These are phyloP conservation scores for Julus scandinavius DNA, from an alignment of 2,888 invertebrate genomes.

Conservation along the genomic window DNA sequence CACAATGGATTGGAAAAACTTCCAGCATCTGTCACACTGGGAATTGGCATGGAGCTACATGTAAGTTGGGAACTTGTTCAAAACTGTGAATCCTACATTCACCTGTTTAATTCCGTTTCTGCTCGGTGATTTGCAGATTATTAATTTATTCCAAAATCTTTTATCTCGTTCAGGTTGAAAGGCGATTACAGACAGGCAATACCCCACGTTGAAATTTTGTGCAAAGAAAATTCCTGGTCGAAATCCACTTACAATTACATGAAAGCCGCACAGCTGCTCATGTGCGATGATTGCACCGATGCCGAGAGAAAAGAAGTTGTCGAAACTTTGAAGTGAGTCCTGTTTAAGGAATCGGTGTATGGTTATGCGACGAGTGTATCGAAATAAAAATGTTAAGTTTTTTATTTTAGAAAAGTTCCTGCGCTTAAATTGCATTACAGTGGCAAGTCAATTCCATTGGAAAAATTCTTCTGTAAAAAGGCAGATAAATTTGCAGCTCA, in stretches of 20 bases:
- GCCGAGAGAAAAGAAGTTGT: slow-evolving; percentile 72
- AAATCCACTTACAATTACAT: slow-evolving; percentile 91
- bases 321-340: slow-evolving; percentile 74
- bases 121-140: neutral
- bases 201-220: slow-evolving; percentile 31
- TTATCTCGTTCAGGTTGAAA: neutral
- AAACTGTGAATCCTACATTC: neutral
- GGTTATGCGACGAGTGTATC: neutral
- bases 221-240: slow-evolving; percentile 76
- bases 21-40: slow-evolving; percentile 44
- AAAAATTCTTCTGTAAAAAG: slow-evolving; percentile 93
- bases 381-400: neutral
- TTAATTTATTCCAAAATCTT: neutral
- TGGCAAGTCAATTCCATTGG: slow-evolving; percentile 96
- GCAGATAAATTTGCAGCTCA: slow-evolving; percentile 82
- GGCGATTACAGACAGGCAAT: slow-evolving; percentile 36
- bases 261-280: slow-evolving; percentile 83
- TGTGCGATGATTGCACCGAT: slow-evolving; percentile 71
- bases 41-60: slow-evolving; percentile 51
- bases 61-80: slow-evolving; percentile 36
- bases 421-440: slow-evolving; percentile 72
- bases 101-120: neutral
- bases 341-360: neutral
- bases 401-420: slow-evolving; percentile 51
- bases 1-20: slow-evolving; percentile 47